Evolutionary conservation across 1,140 invertebrate species (phyloP).

Genomic region (Monochamus saltuarius): DNA sequence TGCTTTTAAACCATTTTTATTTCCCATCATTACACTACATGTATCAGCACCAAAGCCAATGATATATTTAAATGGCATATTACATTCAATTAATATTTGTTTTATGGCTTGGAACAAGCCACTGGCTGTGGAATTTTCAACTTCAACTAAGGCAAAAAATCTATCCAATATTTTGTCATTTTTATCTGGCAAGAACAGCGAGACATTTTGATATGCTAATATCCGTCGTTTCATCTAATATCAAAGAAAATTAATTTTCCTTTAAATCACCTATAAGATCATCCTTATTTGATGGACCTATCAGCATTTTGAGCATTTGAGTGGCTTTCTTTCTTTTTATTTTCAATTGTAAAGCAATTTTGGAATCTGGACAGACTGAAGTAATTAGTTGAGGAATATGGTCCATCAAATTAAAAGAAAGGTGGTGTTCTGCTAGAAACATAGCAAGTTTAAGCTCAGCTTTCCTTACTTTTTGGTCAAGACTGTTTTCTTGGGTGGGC

Average conservation of each 20-base stretch:
- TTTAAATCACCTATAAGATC: background rate
- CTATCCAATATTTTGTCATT: constrained; percentile 5
- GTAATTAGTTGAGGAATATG: constrained; percentile 27
- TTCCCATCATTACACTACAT: background rate
- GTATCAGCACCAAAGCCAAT: too few species aligned
- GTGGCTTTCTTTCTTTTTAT: constrained; percentile 15
- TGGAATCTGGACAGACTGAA: constrained; percentile 23
- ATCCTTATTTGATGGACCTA: constrained; percentile 7
- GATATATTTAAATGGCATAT: background rate
- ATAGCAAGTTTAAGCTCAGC: constrained; percentile 27
- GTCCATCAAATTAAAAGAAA: constrained; percentile 30
- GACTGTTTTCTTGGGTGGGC: background rate
- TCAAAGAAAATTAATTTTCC: constrained; percentile 10
- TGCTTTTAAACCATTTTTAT: constrained; percentile 1
- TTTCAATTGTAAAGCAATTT: constrained; percentile 18
- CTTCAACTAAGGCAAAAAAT: constrained; percentile 5
- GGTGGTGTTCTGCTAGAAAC: constrained; percentile 32
- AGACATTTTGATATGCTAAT: constrained; percentile 12
- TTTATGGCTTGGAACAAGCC: constrained; percentile 3
- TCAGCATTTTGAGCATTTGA: background rate
- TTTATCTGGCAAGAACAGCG: constrained; percentile 1
- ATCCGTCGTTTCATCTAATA: constrained; percentile 18
- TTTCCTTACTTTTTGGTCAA: constrained; percentile 18
- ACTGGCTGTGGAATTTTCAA: background rate
- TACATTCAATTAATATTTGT: background rate